phyloP scores from a whole-genome alignment of 1,140 invertebrate species.

The Camponotus pennsylvanicus region DNA sequence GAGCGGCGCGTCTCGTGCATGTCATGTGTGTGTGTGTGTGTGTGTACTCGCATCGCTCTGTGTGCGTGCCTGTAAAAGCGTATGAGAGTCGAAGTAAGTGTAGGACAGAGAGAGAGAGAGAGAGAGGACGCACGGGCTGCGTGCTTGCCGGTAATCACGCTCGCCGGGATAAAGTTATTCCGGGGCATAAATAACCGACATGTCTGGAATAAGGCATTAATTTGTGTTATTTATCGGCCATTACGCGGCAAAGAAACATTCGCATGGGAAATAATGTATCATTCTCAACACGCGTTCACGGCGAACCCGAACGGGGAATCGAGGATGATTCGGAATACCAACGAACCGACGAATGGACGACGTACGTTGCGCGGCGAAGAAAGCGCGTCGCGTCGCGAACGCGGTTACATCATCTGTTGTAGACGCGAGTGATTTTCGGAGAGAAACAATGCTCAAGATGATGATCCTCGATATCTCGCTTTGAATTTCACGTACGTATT shows the following conservation, averaged over 20 bases:
- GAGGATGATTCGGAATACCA: conserved; percentile 82
- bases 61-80: neutral
- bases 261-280: conserved; percentile 85
- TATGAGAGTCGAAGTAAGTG: neutral
- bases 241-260: conserved; percentile 85
- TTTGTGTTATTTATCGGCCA: conserved; percentile 86
- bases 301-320: conserved; percentile 76
- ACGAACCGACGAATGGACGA: conserved; percentile 68
- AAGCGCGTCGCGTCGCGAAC: conserved; percentile 16
- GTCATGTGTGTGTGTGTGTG: neutral
- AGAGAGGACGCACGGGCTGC: conserved; percentile 79
- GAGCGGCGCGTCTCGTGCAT: neutral
- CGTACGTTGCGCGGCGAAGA: conserved; percentile 26
- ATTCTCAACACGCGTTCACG: conserved; percentile 82
- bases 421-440: neutral
- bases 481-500: neutral
- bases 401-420: conserved; percentile 24
- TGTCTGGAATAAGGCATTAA: conserved; percentile 85
- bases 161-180: conserved; percentile 84
- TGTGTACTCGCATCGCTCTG: neutral
- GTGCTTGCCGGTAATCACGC: conserved; percentile 85
- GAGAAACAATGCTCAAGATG: neutral
- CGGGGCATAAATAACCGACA: conserved; percentile 84
- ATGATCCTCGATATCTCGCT: neutral
- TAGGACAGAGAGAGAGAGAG: conserved; percentile 31